Base-by-base conservation (phyloP, 2,797 vertebrate species). In the Phoxinus dragarum region DNA sequence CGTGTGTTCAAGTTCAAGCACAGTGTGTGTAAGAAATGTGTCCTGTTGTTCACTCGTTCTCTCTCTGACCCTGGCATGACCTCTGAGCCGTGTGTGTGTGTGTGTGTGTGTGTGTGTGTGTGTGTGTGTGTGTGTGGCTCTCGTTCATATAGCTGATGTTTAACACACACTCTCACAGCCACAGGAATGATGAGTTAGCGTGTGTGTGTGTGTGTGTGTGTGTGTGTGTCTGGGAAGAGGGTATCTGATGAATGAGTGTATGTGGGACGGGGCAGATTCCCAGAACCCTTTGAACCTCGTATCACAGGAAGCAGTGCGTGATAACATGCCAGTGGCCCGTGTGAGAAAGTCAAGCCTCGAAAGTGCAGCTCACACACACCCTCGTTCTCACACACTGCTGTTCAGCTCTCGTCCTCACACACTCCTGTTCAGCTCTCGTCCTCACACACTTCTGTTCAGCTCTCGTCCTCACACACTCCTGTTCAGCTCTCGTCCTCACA, bases 311-410 rank as follows among this genome's bases (percentile, higher is more conserved):
- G 90, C 91, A 90, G 91, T 92, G 90, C 89, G 85, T 91, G 92
- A 94, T 93, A 93, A 92, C 91, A 91, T 94, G 94, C 91, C 93
- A 92, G 92, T 92, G 94, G 91, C 88, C 92, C 91, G 90, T 86
- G 56, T 90, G 87, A 88, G 91, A 93, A 92, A 88, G 31, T n/a
- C 36, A 38, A 93, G 89, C 89, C 83, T 86, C 87, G 73, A 90
- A 89, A 88, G 88, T 83, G 21, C 85, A 34, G 79, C 82, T 86
- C 75, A n/a, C 31, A 42, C 8, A 8, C 42, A 42, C 42, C 3
- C 38, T 40, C 38, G 3, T 3, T 27, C 66, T 38, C 49, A 10
- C 36, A 75, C 38, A n/a, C n/a, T n/a, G n/a, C n/a, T n/a, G n/a
- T n/a, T n/a, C n/a, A n/a, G n/a, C n/a, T n/a, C n/a, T n/a, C n/a